Evolutionary conservation across 2,888 invertebrate species (phyloP), one percentile per base, ranked within the genome.

Genomic region (Strigamia crassipes): DNA sequence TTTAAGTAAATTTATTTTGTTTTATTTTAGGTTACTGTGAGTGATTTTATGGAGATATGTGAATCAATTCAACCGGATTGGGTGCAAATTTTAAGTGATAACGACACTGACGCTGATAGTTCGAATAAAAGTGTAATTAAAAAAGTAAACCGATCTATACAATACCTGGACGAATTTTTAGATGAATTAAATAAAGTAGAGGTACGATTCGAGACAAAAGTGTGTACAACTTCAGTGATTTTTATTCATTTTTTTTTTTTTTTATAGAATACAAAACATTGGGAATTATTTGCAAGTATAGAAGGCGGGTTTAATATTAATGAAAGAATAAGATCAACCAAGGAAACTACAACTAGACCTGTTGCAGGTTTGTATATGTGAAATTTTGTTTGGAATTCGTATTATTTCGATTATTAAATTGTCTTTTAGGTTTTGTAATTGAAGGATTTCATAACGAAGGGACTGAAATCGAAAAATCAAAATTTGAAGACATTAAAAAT

Each of bases 51-150:
- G 92, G 91, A 93, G 85, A 86, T 93, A 51, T 91, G 95, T 84
- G 93, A 95, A 88, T 88, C 90, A 34, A 92, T 93, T 87, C 91
- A 92, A 87, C 96, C 96, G 56, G 94, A 95, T 87, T 91, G 94
- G 86, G 94, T 94, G 88, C 92, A 94, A 87, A 91, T 93, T 15
- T 89, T 96, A 85, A 93, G 93, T 86, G 96, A 96, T 90, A 92
- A 92, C 56, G 92, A 93, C 85, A 93, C 92, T 66, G 90, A 92
- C 86, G 87, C 89, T 9, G 88, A 89, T 56, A 93, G 94, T 86
- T 89, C 92, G 0, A 89, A 89, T 79, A 96, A 96, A 87, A 90
- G 95, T 82, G 86, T 92, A 15, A 86, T 86, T 0, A 96, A 95
- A 87, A 91, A 95, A 5, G 91, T 94, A 0, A 91, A 92, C 42